Conservation (phyloP, 2,797 vertebrate genomes). For the Sus cebifrons region DNA sequence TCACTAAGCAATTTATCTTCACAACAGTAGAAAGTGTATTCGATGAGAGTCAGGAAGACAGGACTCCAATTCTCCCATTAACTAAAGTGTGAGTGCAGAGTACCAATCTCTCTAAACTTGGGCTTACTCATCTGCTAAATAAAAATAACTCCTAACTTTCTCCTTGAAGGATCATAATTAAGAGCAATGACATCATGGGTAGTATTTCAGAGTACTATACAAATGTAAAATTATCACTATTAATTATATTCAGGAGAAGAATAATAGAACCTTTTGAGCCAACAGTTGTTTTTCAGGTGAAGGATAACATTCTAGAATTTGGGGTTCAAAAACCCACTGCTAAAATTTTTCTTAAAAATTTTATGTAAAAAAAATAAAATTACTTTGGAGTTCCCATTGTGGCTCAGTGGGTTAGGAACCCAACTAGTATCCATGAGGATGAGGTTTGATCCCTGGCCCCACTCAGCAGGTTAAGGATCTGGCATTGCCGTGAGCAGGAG, state of each 20-base stretch:
- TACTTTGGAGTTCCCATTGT: no score
- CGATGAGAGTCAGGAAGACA: neutral
- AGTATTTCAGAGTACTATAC: neutral
- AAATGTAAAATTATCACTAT: neutral
- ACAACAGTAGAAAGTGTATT: constrained; percentile 13
- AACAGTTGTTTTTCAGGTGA: neutral
- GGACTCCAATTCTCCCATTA: neutral
- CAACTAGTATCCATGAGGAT: no score
- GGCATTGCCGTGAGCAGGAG: no score
- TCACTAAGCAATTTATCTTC: neutral
- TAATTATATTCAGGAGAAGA: neutral
- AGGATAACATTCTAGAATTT: constrained; percentile 47
- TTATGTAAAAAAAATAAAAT: neutral
- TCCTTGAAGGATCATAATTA: constrained; percentile 30
- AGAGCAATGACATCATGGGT: neutral
- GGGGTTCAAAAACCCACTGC: constrained; percentile 12
- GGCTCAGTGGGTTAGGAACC: no score
- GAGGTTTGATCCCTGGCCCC: no score
- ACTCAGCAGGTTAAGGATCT: no score
- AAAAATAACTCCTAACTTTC: neutral
- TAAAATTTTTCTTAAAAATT: constrained; percentile 50
- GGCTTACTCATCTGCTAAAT: neutral
- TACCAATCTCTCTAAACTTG: constrained; percentile 1
- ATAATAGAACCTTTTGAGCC: neutral
- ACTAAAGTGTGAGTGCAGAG: neutral